Base-by-base conservation (phyloP, 2,113 vertebrate species). In the Pongo abelii region DNA sequence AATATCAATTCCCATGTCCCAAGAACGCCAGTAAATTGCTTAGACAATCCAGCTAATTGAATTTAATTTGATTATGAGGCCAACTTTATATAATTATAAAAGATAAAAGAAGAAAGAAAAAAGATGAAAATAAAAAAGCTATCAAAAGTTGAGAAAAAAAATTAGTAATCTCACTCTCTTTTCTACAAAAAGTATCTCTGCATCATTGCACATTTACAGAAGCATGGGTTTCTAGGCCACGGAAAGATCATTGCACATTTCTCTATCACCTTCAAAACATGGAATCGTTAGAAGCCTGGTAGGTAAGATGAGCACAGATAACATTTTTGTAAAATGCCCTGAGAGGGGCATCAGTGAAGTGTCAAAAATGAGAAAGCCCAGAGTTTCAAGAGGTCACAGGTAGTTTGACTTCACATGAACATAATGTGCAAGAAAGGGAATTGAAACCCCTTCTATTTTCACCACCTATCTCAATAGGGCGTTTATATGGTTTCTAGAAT, bases 1-100 rank as follows among this genome's bases (percentile, higher is more conserved):
- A 94, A 87, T 87, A 80, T 86, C 30, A 96, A 48, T 96, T 89
- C 46, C 43, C 13, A 22, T 80, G 5, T 77, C 30, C 89, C 30
- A 59, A 91, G 40, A 46, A 91, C 50, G 14, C n/a, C 74, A 46
- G 23, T 6, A 89, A 86, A 79, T 89, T 74, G 32, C 57, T 83
- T 86, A 95, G 23, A 97, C 46, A 93, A 97, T 89, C 46, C 1
- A 86, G 70, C 9, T 89, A 95, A 93, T 81, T 83, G 64, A 72
- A 78, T 96, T 88, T 50, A 89, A 88, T 96, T 94, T 87, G 30
- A 83, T 95, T 92, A 77, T 2, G 55, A 81, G 27, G 13, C 59
- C 35, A 3, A 94, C 17, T 85, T 78, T 55, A 93, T 32, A 52
- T 84, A 38, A 86, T 85, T 69, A 27, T 90, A 38, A 84, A 80